A percentile compares a stretch with the other conserved stretches of the same genome.
phyloP scores from a whole-genome alignment of 2,113 vertebrate genomes.

The Muntiacus reevesi region DNA sequence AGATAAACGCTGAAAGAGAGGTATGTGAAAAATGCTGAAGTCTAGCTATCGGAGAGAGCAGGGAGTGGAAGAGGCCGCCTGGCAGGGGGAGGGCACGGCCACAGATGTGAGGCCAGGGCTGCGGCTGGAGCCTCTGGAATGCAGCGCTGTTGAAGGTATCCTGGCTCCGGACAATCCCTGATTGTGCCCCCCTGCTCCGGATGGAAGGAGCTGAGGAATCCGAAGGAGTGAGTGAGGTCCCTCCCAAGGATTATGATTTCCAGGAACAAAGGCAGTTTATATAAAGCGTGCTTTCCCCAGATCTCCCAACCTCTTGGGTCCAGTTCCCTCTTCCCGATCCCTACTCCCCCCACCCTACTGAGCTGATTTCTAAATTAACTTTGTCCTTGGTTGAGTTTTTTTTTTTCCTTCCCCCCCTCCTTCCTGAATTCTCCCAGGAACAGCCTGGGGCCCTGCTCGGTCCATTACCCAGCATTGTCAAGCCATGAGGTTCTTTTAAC shows the following conservation, averaged over 20 bases:
- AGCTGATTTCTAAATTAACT: constrained; percentile 67
- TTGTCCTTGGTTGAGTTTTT: constrained; percentile 31
- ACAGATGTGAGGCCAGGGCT: not conserved
- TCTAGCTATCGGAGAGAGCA: not conserved
- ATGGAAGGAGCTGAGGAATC: constrained; percentile 51
- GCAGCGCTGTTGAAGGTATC: not conserved
- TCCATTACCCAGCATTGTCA: constrained; percentile 57
- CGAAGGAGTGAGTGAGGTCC: not conserved
- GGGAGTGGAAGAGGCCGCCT: not conserved
- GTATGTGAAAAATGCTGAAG: constrained; percentile 61
- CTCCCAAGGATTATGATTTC: constrained; percentile 50
- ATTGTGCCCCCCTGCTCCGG: constrained; percentile 51
- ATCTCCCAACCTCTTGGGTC: constrained; percentile 30
- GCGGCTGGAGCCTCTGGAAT: constrained; percentile 9
- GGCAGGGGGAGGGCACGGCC: not conserved
- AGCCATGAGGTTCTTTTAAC: constrained; percentile 42
- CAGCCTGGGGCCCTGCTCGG: constrained; percentile 42
- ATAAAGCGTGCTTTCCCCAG: not conserved
- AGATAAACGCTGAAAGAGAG: constrained; percentile 33
- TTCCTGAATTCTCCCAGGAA: constrained; percentile 45
- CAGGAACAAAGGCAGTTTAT: constrained; percentile 62
- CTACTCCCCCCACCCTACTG: not conserved
- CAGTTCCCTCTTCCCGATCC: not conserved
- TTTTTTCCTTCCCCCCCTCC: not conserved
- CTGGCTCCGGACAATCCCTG: constrained; percentile 25